phyloP scores from a whole-genome alignment of 2,797 vertebrate genomes.

The Mus minutoides region DNA sequence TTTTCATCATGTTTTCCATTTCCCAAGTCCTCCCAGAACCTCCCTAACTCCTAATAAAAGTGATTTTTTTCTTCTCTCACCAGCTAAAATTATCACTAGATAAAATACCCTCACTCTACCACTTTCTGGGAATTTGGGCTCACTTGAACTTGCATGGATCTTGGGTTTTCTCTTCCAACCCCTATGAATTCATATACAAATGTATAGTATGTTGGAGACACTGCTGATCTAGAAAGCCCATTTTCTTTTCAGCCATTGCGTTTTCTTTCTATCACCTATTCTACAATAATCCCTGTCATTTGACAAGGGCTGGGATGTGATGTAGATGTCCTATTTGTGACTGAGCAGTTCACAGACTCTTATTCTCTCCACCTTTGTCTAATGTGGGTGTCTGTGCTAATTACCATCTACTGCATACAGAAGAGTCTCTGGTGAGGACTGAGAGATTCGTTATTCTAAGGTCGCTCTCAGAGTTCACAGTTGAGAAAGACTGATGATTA shows the following conservation, averaged over 20 bases:
- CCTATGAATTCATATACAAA: not conserved
- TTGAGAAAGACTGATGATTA: not conserved
- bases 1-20: not conserved
- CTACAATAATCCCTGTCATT: not conserved
- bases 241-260: not conserved
- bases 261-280: too few relatives aligned
- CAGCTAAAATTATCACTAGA: not conserved
- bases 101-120: not conserved
- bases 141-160: not conserved
- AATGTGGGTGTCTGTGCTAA: too few relatives aligned
- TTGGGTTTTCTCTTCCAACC: not conserved
- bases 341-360: not conserved
- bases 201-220: too few relatives aligned
- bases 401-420: not conserved
- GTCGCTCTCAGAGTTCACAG: not conserved
- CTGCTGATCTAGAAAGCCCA: too few relatives aligned
- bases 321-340: not conserved
- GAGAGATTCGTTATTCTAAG: not conserved
- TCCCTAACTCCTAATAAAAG: not conserved
- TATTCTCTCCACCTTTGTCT: too few relatives aligned
- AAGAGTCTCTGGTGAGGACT: too few relatives aligned
- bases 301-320: too few relatives aligned
- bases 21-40: rapidly evolving
- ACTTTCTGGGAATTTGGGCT: not conserved
- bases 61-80: not conserved